These are phyloP conservation scores for Diplolepis rosae DNA, from an alignment of 2,888 invertebrate genomes.

Conservation along the genomic window DNA sequence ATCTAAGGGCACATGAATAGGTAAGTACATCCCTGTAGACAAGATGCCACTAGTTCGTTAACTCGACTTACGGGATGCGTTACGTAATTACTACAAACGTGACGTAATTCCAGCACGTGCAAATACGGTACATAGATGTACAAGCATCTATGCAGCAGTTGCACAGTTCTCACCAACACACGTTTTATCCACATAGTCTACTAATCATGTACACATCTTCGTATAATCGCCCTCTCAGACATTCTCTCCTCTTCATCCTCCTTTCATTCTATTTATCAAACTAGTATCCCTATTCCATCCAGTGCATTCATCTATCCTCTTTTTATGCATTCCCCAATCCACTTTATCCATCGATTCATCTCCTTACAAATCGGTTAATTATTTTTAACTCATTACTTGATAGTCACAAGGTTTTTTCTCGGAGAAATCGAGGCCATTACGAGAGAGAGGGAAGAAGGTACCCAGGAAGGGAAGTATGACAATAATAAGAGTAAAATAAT, in stretches of 20 bases:
- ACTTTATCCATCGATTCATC: background rate
- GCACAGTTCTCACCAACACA: background rate
- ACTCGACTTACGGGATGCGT: background rate
- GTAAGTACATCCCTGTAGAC: background rate
- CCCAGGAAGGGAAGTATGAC: background rate
- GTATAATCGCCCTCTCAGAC: background rate
- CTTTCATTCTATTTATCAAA: background rate
- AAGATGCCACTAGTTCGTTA: background rate
- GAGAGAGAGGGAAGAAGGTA: background rate
- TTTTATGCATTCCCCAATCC: background rate
- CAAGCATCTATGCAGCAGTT: background rate
- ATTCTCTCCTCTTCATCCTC: background rate
- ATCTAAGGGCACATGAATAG: too few species aligned
- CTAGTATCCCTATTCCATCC: too few species aligned
- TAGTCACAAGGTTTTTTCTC: background rate
- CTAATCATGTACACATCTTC: background rate
- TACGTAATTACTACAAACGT: background rate
- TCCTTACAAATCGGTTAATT: background rate
- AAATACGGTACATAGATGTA: background rate
- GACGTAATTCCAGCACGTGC: background rate
- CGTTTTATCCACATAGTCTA: background rate
- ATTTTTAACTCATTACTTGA: constrained; percentile 11
- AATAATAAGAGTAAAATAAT: constrained; percentile 4
- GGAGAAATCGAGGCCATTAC: background rate
- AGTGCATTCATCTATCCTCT: background rate